Conservation (phyloP, 2,888 invertebrate genomes). For the Leptinotarsa haldemani region DNA sequence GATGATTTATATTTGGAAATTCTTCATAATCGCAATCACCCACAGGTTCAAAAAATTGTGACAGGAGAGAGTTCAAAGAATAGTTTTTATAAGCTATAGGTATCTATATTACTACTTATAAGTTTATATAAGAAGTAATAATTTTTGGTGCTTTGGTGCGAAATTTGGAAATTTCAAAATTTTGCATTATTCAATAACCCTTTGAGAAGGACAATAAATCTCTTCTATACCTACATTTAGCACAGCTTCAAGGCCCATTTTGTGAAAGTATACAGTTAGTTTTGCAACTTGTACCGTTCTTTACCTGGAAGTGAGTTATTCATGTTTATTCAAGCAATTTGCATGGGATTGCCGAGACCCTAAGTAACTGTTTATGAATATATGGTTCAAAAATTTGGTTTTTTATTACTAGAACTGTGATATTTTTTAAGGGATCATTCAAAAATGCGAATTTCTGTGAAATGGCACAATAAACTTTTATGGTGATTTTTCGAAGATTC, state of each 20-base stretch:
- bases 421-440: slow-evolving; percentile 16
- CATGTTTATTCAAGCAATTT: slow-evolving; percentile 26
- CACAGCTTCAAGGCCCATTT: slow-evolving; percentile 21
- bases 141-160: no score
- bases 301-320: slow-evolving; percentile 32
- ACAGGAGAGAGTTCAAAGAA: no score
- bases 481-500: background rate
- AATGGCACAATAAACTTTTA: slow-evolving; percentile 13
- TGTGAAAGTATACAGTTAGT: slow-evolving; percentile 33
- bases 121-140: no score
- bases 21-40: no score
- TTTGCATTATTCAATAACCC: slow-evolving; percentile 18
- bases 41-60: no score
- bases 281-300: slow-evolving; percentile 33
- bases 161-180: slow-evolving; percentile 16
- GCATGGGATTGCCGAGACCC: slow-evolving; percentile 22
- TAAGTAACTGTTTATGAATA: slow-evolving; percentile 38
- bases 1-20: no score
- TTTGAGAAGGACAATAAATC: slow-evolving; percentile 12
- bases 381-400: slow-evolving; percentile 28
- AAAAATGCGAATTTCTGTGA: background rate
- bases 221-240: slow-evolving; percentile 12
- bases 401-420: slow-evolving; percentile 29
- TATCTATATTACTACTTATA: no score
- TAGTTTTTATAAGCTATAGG: no score